A percentile compares a stretch with the other conserved stretches of the same genome.
These are phyloP conservation scores for Chloroceryle aenea DNA, from an alignment of 2,113 vertebrate species.

Conservation along the genomic window DNA sequence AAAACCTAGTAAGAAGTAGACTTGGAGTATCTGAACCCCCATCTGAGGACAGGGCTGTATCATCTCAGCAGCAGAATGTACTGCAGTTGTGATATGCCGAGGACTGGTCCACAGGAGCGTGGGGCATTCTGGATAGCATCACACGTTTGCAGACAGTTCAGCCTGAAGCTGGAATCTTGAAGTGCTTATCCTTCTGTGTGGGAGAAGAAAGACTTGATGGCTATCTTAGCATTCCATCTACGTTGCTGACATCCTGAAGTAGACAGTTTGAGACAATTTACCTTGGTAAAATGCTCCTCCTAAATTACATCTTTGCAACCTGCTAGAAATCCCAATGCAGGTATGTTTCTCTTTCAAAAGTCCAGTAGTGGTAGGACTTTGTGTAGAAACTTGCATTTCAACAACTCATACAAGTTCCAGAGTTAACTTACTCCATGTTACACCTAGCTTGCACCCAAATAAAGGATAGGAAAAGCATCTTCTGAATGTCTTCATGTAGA, in stretches of 20 bases:
- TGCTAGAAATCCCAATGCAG: not conserved
- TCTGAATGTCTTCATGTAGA: not conserved
- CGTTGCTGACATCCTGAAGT: not conserved
- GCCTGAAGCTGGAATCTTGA: not conserved
- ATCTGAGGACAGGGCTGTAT: not conserved
- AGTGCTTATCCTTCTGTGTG: not conserved
- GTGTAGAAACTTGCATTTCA: not conserved
- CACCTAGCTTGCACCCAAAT: not conserved
- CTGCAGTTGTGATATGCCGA: accelerated
- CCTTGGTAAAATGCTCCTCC: not conserved
- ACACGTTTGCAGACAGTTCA: not conserved
- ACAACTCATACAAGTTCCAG: not conserved
- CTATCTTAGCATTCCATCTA: not conserved
- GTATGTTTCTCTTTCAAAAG: not conserved
- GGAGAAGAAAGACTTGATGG: not conserved
- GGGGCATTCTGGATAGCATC: not conserved
- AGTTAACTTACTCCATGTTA: not conserved
- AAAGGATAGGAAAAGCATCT: not conserved
- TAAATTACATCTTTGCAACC: not conserved
- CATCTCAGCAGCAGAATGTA: not conserved
- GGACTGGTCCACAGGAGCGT: not conserved
- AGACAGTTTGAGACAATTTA: not conserved
- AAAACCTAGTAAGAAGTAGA: not conserved
- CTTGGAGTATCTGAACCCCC: not conserved
- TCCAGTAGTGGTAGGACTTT: not conserved